phyloP scores from a whole-genome alignment of 2,888 invertebrate genomes.

The Hypselothyrea guttata region DNA sequence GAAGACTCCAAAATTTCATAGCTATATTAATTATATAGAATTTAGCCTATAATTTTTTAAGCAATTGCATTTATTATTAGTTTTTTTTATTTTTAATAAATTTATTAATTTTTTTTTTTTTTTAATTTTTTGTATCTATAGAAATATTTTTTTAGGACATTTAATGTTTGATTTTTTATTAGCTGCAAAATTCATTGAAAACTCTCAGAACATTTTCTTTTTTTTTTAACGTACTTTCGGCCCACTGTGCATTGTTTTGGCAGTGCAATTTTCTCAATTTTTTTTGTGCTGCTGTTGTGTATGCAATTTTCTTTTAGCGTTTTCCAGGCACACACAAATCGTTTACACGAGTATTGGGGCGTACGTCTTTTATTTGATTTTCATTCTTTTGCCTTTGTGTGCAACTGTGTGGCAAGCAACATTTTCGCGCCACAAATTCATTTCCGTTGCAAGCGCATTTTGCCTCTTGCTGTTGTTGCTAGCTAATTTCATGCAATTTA shows the following conservation, averaged over 20 bases:
- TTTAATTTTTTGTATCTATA: not conserved
- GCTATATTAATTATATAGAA: too few relatives aligned
- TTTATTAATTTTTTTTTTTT: not conserved
- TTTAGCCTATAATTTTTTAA: too few relatives aligned
- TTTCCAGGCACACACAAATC: constrained; percentile 39
- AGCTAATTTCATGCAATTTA: constrained; percentile 65
- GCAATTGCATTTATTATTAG: too few relatives aligned
- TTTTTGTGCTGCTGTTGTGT: constrained; percentile 9
- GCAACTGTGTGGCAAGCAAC: constrained; percentile 65
- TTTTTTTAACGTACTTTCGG: not conserved
- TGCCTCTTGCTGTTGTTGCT: constrained; percentile 27
- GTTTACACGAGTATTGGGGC: constrained; percentile 30
- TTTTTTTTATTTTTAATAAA: not conserved
- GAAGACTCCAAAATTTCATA: too few relatives aligned
- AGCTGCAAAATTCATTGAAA: too few relatives aligned
- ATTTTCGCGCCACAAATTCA: constrained; percentile 71
- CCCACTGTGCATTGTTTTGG: constrained; percentile 39
- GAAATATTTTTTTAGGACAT: not conserved
- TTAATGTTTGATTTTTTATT: too few relatives aligned
- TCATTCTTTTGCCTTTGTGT: constrained; percentile 55
- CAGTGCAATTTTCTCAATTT: constrained; percentile 49
- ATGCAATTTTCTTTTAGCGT: constrained; percentile 48
- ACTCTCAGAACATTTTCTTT: too few relatives aligned
- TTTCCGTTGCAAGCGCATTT: constrained; percentile 51
- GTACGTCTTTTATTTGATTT: constrained; percentile 52